These are phyloP conservation scores for Calyptommatus sinebrachiatus DNA, from an alignment of 2,113 vertebrate species.

Conservation along the genomic window DNA sequence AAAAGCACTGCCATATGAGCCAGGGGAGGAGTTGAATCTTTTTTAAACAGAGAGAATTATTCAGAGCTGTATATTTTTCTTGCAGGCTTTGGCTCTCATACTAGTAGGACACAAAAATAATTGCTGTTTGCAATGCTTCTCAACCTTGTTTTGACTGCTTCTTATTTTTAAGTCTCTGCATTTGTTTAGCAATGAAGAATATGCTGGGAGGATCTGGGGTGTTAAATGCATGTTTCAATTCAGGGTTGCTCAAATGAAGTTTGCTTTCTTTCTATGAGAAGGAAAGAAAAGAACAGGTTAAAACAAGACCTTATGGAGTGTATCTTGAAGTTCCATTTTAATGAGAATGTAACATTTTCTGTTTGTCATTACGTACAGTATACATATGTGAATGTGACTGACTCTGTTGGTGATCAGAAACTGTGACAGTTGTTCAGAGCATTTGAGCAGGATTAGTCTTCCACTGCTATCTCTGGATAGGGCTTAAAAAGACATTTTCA, in stretches of 20 bases:
- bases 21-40: background rate
- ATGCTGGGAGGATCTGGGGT: background rate
- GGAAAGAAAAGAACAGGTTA: too few relatives aligned
- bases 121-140: background rate
- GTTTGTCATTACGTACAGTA: slow-evolving; percentile 7
- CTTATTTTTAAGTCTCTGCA: background rate
- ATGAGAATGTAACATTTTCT: background rate
- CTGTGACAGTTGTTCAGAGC: slow-evolving; percentile 5
- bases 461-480: background rate
- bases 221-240: background rate
- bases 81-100: background rate
- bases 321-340: background rate
- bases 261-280: accelerated
- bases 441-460: slow-evolving; percentile 7
- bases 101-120: background rate
- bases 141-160: background rate
- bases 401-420: background rate
- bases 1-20: background rate
- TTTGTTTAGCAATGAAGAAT: slow-evolving; percentile 6
- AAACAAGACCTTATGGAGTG: background rate
- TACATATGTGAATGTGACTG: background rate
- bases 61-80: background rate
- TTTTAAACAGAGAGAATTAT: background rate
- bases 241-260: background rate
- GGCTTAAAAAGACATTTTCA: slow-evolving; percentile 1